Base-by-base conservation (phyloP, 2,888 invertebrate species). In the Plagodis dolabraria region DNA sequence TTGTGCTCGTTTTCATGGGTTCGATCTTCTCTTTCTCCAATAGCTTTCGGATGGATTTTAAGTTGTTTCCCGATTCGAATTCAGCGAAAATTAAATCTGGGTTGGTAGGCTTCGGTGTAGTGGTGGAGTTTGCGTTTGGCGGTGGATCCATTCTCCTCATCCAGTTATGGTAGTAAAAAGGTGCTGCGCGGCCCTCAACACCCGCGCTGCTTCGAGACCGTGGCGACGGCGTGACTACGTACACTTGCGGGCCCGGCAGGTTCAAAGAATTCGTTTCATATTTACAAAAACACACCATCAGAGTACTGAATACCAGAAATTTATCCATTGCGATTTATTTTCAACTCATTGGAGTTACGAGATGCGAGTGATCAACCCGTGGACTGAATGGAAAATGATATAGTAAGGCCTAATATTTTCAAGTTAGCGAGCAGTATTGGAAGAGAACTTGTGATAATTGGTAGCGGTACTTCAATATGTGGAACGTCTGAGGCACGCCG, bases 11-110 rank as follows among this genome's bases (percentile, higher is more conserved):
- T 60, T 77, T 80, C 9, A 12, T 12, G 12, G 73, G 35, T 61
- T 71, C 63, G 4, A 82, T 70, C 68, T 68, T 83, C 64, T 92
- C 92, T 47, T 85, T 85, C 62, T 89, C 89, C 42, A 92, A 67
- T 43, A 92, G 69, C 60, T 91, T 89, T 56, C 89, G 79, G 54
- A 92, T 87, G 5, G 89, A 88, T 71, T 92, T 92, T 77, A 83
- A 80, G 42, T 80, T 72, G 48, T 77, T 80, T 2, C 83, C 83
- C 0, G 88, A 82, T 71, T 92, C 92, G 59, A 92, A 92, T 68
- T 92, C 92, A 0, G 92, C 92, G 67, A 92, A 92, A 72, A 92
- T 92, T 47, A 92, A 76, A 70, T 92, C 92, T 0, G 90, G 92
- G 0, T 89, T 88, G 60, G 84, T 79, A 36, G 75, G 71, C 64